Evolutionary conservation across 1,140 invertebrate species (phyloP).

Genomic region (Drosophila elegans): DNA sequence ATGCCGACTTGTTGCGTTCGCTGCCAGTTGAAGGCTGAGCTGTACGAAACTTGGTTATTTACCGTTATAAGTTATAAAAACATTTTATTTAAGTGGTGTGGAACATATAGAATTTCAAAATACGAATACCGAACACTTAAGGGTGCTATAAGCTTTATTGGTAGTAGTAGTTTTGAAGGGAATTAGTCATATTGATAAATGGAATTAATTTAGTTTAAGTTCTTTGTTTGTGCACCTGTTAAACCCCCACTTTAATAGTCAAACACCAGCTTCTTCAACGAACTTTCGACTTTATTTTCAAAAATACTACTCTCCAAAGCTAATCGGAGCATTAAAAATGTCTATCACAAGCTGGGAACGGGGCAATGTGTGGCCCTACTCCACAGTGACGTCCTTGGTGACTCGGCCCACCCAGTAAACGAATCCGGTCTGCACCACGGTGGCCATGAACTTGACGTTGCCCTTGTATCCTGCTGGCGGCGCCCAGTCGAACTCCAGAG

Average conservation of each 20-base stretch:
- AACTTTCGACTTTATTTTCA: conserved; percentile 53
- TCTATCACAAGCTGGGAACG: conserved; percentile 63
- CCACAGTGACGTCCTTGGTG: conserved; percentile 70
- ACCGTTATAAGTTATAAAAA: neutral
- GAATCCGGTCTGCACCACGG: conserved; percentile 84
- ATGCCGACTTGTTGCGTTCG: conserved; percentile 17
- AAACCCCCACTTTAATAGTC: neutral
- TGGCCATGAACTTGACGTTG: conserved; percentile 83
- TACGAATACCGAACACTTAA: too few relatives aligned
- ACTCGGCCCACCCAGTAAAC: conserved; percentile 85
- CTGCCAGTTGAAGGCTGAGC: neutral
- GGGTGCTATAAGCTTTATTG: too few relatives aligned
- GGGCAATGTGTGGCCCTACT: conserved; percentile 40
- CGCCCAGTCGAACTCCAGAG: conserved; percentile 72
- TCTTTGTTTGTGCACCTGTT: too few relatives aligned
- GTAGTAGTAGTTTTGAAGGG: too few relatives aligned
- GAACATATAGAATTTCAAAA: too few relatives aligned
- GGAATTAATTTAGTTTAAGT: too few relatives aligned
- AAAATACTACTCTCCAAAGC: conserved; percentile 64
- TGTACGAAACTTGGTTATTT: neutral
- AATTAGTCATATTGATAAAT: too few relatives aligned
- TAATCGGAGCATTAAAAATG: conserved; percentile 23
- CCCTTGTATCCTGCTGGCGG: conserved; percentile 80
- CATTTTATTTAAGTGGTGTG: too few relatives aligned
- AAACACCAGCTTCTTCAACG: conserved; percentile 5